Evolutionary conservation across 64 coral and sea anemone species (phyloP).

Genomic region (Montipora cactus): DNA sequence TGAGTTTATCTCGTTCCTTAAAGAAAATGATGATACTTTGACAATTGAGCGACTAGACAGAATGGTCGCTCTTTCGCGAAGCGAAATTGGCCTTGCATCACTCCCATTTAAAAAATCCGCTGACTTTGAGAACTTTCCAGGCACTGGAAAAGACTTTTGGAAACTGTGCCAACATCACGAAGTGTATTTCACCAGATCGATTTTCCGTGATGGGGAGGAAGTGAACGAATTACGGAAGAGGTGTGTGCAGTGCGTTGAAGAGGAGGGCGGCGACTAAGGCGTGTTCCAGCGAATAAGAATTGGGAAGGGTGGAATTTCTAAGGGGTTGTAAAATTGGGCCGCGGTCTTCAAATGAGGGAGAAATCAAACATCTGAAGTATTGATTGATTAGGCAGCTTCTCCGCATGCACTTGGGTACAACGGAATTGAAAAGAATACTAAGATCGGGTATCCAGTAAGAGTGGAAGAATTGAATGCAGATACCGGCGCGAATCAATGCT

Average conservation of each 20-base stretch:
- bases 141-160: neutral
- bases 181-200: neutral
- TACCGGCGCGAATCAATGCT: no score
- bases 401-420: no score
- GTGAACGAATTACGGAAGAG: neutral
- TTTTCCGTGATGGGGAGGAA: neutral
- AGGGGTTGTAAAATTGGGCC: neutral
- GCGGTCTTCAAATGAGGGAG: neutral
- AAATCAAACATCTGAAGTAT: no score
- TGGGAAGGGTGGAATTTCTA: neutral
- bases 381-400: no score
- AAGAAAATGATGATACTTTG: neutral
- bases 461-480: no score
- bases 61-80: neutral
- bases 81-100: neutral
- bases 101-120: neutral
- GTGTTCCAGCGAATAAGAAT: neutral
- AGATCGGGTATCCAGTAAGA: no score
- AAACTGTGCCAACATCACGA: neutral
- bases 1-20: neutral
- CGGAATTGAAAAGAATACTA: no score
- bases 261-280: neutral
- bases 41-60: neutral
- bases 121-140: slow-evolving; percentile 7
- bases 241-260: neutral